A percentile compares a stretch with the other conserved stretches of the same genome.
Conservation (phyloP, 2,888 invertebrate species). For the Mythimna ferrago region DNA sequence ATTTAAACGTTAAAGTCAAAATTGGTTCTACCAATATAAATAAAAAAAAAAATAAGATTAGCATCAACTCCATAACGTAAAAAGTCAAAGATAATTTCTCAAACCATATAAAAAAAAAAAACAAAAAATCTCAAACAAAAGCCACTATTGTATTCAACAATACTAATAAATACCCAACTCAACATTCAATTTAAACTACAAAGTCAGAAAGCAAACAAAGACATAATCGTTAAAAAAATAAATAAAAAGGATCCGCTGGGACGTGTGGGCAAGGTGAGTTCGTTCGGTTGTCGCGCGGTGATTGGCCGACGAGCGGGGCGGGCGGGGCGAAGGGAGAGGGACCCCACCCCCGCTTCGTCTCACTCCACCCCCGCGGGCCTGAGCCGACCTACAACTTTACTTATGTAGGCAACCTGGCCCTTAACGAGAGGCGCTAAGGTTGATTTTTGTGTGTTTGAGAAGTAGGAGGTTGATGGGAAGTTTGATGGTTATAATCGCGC, state of each 20-base stretch:
- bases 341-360: slow-evolving; percentile 82
- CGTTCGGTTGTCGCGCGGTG: slow-evolving; percentile 79
- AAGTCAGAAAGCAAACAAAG: slow-evolving; percentile 70
- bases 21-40: too few species aligned
- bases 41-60: neutral
- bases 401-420: slow-evolving; percentile 74
- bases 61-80: slow-evolving; percentile 8
- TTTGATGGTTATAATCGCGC: slow-evolving; percentile 86
- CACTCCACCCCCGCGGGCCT: slow-evolving; percentile 83
- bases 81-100: slow-evolving; percentile 6
- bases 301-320: slow-evolving; percentile 85
- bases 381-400: slow-evolving; percentile 80
- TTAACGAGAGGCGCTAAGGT: slow-evolving; percentile 71
- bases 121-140: slow-evolving; percentile 51
- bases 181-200: slow-evolving; percentile 58
- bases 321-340: slow-evolving; percentile 82
- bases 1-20: too few species aligned
- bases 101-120: slow-evolving; percentile 23
- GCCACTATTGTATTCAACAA: slow-evolving; percentile 53
- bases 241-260: slow-evolving; percentile 82
- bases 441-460: slow-evolving; percentile 64
- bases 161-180: slow-evolving; percentile 57
- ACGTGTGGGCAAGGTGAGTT: slow-evolving; percentile 88
- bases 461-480: slow-evolving; percentile 74
- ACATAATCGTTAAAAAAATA: slow-evolving; percentile 75